Evolutionary conservation across 2,113 vertebrate genomes (phyloP), one percentile per base, ranked within the genome.

Genomic region (Neotoma lepida): DNA sequence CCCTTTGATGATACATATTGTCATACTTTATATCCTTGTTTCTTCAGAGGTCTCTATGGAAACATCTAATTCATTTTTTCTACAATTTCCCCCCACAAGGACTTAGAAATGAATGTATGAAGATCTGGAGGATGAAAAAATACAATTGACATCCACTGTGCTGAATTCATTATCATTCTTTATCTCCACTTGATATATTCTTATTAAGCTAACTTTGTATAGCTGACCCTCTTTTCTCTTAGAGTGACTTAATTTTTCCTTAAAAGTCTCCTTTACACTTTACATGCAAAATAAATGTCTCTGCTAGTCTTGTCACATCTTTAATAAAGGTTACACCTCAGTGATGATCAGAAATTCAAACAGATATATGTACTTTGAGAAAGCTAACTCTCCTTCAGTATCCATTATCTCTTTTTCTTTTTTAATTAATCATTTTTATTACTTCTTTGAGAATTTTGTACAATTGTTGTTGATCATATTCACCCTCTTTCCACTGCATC

Each of bases 21-120:
- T 88, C 54, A 84, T 58, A 78, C 4, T 90, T 66, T 0, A 4
- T 18, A 78, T 56, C 7, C 26, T 73, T 33, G 18, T 61, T 88
- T 91, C 44, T 73, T 88, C 20, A 93, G n/a, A 93, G 33, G 14
- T 73, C 88, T 84, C 56, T 1, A 15, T 88, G 49, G 76, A 88
- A 71, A 35, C 2, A 78, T 68, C 1, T 77, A 90, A 46, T 77
- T 84, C 7, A 93, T 17, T 13, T 88, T 90, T 71, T 61, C 51
- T 20, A 88, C 0, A 66, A 63, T 51, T 68, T 78, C 18, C 24
- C 73, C 3, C 39, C 5, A 78, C 14, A 78, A 90, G 7, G 10
- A 49, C 12, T 91, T 91, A 90, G 26, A 88, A 89, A 86, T 86
- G 2, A 86, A 28, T 66, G 9, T 44, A 61, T 80, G 30, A 66